Evolutionary conservation across 2,888 invertebrate genomes (phyloP), one percentile per base, ranked within the genome.

Genomic region (Anorthoa munda): DNA sequence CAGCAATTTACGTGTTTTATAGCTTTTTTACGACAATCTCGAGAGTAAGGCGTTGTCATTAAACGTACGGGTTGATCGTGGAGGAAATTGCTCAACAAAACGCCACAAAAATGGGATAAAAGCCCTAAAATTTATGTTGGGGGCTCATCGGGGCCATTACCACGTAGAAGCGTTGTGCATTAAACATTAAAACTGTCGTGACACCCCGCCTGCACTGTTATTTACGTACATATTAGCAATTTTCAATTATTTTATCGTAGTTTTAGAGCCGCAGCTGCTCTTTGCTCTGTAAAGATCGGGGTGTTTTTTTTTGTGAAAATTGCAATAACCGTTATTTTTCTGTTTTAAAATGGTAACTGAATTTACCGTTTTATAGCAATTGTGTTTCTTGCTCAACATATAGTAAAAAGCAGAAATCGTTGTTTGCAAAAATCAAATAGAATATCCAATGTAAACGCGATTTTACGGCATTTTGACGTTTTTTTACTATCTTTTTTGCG

Each of bases 111-210:
- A 93, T 92, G 91, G 92, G 90, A 91, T 92, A 92, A 94, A 93
- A 93, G 92, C 92, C 86, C 87, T 89, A 81, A 93, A 94, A 95
- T 95, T 94, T 94, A 95, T 93, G 93, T 91, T 89, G 86, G 88
- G 90, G 91, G 91, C 93, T 93, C 94, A 94, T 93, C 93, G 91
- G 87, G 87, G 82, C 94, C 94, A 95, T 95, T 95, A 95, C 93
- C 95, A 95, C 94, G 93, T 93, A 93, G 92, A 93, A 93, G 89
- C 90, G 91, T 89, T 92, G 92, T 94, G 93, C 93, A 95, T 94
- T 94, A 95, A 93, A 94, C 94, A 95, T 95, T 95, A 95, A 95
- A 95, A 92, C n/a, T 90, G 92, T 93, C 92, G 90, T 87, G 91
- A 90, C 89, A 88, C 89, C 69, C 51, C 90, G 92, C 90, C 88